Evolutionary conservation across 2,888 invertebrate species (phyloP), one percentile per base, ranked within the genome.

Genomic region (Drosophila kokeensis): DNA sequence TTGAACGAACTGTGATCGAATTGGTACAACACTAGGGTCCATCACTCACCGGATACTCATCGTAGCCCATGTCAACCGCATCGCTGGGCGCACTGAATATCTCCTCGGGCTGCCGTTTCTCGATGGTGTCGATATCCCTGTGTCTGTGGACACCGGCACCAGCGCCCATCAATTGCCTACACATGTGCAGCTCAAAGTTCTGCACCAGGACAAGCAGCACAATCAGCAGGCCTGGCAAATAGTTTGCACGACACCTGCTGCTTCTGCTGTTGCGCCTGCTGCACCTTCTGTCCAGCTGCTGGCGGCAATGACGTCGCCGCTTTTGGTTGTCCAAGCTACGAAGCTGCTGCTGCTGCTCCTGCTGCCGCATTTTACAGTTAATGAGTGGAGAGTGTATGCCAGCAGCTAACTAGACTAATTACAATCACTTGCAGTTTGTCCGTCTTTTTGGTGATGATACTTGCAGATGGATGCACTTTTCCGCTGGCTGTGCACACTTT

Each of bases 21-120:
- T 27, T 1, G 15, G 18, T n/a, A 29, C 55, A 36, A 24, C 36
- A 30, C 24, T 45, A 5, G 29, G 40, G 27, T 24, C 38, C 53
- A 53, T 42, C 54, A 89, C 92, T 82, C 84, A 93, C 93, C 82
- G 93, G 93, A 83, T 93, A 93, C 78, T 92, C 93, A 74, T 93
- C 93, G 65, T 92, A 93, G 79, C 89, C 90, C 60, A 86, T 87
- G 65, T 91, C 89, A 50, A 82, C 69, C 58, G 84, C 87, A 60
- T 79, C 83, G 57, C 60, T 83, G 32, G 90, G 90, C 30, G 82
- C 78, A 68, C 83, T 89, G 42, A 91, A 90, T 49, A 92, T 89
- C 79, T 92, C 91, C 79, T 92, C 92, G 49, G 91, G 55, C 38
- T 55, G 55, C 27, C 82, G 82, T 49, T 81, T 79, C 53, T 71